Evolutionary conservation across 2,113 vertebrate species (phyloP), one percentile per base, ranked within the genome.

Genomic region (Carettochelys insculpta): DNA sequence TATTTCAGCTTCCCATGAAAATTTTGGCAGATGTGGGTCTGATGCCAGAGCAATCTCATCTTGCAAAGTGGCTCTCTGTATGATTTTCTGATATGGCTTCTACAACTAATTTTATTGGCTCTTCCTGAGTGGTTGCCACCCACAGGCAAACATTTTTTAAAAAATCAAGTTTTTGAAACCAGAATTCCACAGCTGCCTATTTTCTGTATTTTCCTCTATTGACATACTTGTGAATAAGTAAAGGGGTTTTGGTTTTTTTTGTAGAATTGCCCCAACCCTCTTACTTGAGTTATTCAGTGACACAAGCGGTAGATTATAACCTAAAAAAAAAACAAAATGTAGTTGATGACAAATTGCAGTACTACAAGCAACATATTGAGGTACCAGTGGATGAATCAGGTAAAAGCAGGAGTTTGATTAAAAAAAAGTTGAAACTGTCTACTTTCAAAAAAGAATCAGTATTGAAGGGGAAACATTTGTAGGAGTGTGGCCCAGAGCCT

Each of bases 201-300:
- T 88, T 34, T 38, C 80, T 86, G n/a, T 85, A 85, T 91, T 94
- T 92, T n/a, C 53, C 91, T 86, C 87, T 90, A 87, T 94, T 93
- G 87, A 92, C 85, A 10, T 61, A 48, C 87, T 81, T 31, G 50
- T 92, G 56, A 86, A 19, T 86, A 82, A 77, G 81, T 85, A 77
- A 58, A 52, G 77, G n/a, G n/a, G n/a, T n/a, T n/a, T n/a, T n/a
- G n/a, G n/a, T n/a, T 54, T 82, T 12, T 68, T 68, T n/a, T 68
- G 10, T 65, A 54, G 56, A 0, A 58, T 93, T 93, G 91, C 90
- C 29, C 34, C 91, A 1, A 51, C 93, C 86, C 91, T 94, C 53
- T 47, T 79, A 79, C 50, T 11, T 2, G 4, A 92, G 86, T 94
- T 45, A 86, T 85, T 89, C 47, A 45, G 34, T 95, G 94, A 89